Percentiles rank a stretch among this genome's conserved stretches.
phyloP scores from a whole-genome alignment of 2,888 invertebrate species.

The Alsophila aescularia region DNA sequence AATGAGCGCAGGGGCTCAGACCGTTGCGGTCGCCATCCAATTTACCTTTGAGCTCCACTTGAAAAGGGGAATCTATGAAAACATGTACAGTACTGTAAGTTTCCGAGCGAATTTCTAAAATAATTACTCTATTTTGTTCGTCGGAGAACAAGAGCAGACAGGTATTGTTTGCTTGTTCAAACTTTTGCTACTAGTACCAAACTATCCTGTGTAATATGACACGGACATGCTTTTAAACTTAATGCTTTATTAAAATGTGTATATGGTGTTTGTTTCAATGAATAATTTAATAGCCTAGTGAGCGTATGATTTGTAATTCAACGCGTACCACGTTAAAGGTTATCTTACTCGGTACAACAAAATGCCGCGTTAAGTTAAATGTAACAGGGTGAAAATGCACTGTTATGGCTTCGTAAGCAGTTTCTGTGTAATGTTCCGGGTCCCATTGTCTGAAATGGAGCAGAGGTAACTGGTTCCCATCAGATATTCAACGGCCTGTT shows the following conservation, averaged over 20 bases:
- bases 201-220: not conserved
- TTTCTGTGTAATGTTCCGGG: conserved; percentile 8
- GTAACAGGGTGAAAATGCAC: conserved; percentile 7
- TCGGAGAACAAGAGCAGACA: not conserved
- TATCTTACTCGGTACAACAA: not conserved
- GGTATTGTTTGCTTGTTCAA: conserved; percentile 28
- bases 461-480: conserved; percentile 12
- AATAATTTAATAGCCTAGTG: not conserved
- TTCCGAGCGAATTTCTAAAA: conserved; percentile 39
- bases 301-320: not conserved
- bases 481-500: conserved; percentile 7
- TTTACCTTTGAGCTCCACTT: conserved; percentile 68
- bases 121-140: conserved; percentile 37
- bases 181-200: conserved; percentile 1
- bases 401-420: conserved; percentile 1
- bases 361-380: conserved; percentile 11
- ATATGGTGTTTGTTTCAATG: not conserved
- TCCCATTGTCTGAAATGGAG: conserved; percentile 15
- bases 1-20: conserved; percentile 50
- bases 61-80: conserved; percentile 51
- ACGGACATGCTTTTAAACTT: not conserved
- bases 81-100: conserved; percentile 40
- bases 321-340: not conserved
- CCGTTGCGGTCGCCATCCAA: conserved; percentile 70
- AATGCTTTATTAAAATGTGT: no score